Percentiles rank a stretch among this genome's conserved stretches.
These are phyloP conservation scores for Parus major DNA, from an alignment of 2,113 vertebrate species.

Conservation along the genomic window DNA sequence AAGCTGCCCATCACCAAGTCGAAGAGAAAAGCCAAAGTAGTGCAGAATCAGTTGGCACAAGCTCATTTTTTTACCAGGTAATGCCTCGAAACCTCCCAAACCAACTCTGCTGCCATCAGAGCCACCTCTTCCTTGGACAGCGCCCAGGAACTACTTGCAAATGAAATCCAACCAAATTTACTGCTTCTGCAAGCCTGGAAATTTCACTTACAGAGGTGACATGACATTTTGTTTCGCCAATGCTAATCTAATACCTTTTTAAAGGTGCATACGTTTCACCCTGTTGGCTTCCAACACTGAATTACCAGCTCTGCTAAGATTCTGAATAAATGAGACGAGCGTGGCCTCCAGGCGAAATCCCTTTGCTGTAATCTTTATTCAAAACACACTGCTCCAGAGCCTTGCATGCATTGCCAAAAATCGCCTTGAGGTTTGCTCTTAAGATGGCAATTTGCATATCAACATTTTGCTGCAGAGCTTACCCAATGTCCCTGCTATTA, in stretches of 20 bases:
- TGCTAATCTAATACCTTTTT: constrained; percentile 26
- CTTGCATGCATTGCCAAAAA: constrained; percentile 5
- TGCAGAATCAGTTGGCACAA: background rate
- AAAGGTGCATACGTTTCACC: constrained; percentile 6
- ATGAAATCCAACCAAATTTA: background rate
- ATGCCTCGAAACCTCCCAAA: background rate
- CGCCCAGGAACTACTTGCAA: background rate
- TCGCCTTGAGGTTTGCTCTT: constrained; percentile 31
- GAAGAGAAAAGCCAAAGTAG: background rate
- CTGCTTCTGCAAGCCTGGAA: background rate
- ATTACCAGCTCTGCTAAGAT: constrained; percentile 19
- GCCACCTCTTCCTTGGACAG: background rate
- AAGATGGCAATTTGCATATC: constrained; percentile 49
- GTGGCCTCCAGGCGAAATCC: background rate
- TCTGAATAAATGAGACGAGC: constrained; percentile 15
- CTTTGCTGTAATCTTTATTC: constrained; percentile 43
- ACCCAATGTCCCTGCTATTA: background rate
- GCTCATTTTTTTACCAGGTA: background rate
- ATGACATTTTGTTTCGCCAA: background rate
- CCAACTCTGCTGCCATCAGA: background rate
- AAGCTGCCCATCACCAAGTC: background rate
- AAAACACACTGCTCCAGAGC: background rate
- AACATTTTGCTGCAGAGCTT: constrained; percentile 27
- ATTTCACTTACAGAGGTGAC: background rate
- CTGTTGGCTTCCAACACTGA: constrained; percentile 4